Conservation (phyloP, 2,113 vertebrate genomes). For the Xenopus borealis region DNA sequence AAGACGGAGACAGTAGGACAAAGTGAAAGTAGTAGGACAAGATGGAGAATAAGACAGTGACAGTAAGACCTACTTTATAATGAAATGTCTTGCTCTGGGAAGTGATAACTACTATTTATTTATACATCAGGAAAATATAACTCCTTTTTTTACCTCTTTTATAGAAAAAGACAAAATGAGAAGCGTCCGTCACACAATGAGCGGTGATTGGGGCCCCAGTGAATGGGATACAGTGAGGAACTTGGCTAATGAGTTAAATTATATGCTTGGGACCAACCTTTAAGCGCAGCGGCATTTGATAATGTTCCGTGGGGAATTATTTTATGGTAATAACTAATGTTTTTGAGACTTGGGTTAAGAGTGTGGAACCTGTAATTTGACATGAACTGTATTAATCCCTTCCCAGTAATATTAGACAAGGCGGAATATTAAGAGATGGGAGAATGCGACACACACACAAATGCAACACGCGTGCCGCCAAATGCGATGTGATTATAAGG, state of each 20-base stretch:
- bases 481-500: conserved; percentile 64
- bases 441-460: conserved; percentile 66
- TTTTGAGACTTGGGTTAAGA: conserved; percentile 59
- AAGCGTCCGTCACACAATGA: no score
- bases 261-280: conserved; percentile 58
- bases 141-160: no score
- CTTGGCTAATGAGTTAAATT: conserved; percentile 61
- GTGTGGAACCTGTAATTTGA: conserved; percentile 67
- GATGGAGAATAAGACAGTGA: no score
- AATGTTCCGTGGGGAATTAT: conserved; percentile 61
- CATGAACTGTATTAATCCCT: conserved; percentile 66
- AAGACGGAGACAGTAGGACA: no score
- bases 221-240: no score
- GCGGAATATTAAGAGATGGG: conserved; percentile 68
- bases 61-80: no score
- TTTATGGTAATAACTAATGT: conserved; percentile 59
- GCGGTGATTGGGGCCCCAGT: no score
- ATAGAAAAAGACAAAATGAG: no score
- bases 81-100: no score
- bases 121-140: no score
- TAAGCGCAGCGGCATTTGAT: conserved; percentile 55
- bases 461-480: conserved; percentile 58
- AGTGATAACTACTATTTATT: no score
- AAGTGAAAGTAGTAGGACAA: no score
- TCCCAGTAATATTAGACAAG: conserved; percentile 62